Conservation (phyloP, 2,113 vertebrate species). For the Hippoglossus stenolepis region DNA sequence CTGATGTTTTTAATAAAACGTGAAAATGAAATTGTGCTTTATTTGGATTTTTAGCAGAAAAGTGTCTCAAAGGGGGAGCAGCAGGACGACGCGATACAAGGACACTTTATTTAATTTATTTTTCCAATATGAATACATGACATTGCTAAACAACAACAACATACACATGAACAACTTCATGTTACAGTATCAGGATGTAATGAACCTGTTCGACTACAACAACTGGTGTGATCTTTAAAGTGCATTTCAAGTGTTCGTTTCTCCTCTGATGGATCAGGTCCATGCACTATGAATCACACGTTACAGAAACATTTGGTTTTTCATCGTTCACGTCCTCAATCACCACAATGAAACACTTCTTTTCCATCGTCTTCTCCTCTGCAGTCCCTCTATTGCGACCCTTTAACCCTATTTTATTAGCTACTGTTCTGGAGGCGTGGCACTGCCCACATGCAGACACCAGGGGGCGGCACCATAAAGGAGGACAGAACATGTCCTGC, state of each 20-base stretch:
- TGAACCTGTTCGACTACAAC: neutral
- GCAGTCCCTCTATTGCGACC: conserved; percentile 14
- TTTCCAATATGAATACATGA: conserved; percentile 9
- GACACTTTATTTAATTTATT: conserved; percentile 30
- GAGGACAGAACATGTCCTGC: neutral
- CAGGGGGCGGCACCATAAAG: conserved; percentile 58
- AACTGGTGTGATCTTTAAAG: conserved; percentile 47
- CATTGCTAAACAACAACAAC: conserved; percentile 11
- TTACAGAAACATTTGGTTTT: conserved; percentile 4
- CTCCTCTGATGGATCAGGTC: neutral
- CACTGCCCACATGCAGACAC: conserved; percentile 14
- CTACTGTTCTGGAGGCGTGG: neutral
- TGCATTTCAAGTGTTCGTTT: conserved; percentile 50
- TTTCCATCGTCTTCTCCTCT: neutral
- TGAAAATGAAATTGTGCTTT: neutral
- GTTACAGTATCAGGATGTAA: conserved; percentile 44
- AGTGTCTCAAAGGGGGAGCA: too few relatives aligned
- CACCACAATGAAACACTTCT: conserved; percentile 6
- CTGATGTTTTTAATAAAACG: conserved; percentile 59
- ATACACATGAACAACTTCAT: neutral
- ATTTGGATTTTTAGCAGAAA: neutral
- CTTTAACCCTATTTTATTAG: conserved; percentile 10
- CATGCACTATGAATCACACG: conserved; percentile 9
- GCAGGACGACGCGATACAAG: neutral
- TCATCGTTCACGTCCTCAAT: neutral